Evolutionary conservation across 2,888 invertebrate species (phyloP), one percentile per base, ranked within the genome.

Genomic region (Cartodere bifasciata): DNA sequence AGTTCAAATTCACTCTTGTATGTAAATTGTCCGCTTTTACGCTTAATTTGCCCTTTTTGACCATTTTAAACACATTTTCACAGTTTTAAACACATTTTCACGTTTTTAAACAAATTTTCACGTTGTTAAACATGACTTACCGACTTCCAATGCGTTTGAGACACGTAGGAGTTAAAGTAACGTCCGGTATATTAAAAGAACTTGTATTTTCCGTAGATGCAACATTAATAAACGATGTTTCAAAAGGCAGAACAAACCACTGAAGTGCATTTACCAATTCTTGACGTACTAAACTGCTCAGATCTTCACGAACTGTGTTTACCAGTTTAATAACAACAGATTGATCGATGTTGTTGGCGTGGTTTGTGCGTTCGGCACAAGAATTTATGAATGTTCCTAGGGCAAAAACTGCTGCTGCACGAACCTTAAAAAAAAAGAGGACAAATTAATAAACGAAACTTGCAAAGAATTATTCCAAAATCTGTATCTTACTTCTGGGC

Each of bases 321-420:
- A 88, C 74, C 42, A 98, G 67, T 32, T 76, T 83, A 65, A 88
- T 83, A 39, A 85, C 91, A 41, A 97, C 83, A 47, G 82, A 80
- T 52, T 92, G 88, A 65, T 94, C 91, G 36, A 94, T 85, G 53
- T 82, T 85, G 60, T 86, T 88, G 23, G 91, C 90, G 62, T 95
- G 94, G 53, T 92, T 90, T 28, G 83, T 81, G 45, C 91, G 75
- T 53, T 83, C 78, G 14, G 71, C 71, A 23, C 81, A 80, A 17
- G 83, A 83, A 55, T 82, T 85, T 47, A 94, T 77, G 62, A 91
- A 92, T 13, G 92, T 85, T 39, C 95, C 97, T 38, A 98, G 66
- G 9, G 97, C 95, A 64, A 81, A 94, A 4, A 94, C 91, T 25
- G 87, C 83, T 2, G 94, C 86, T 7, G 94, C 91, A 35, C 97